Base-by-base conservation (phyloP, 2,797 vertebrate species). In the Benthosema pterotum region DNA sequence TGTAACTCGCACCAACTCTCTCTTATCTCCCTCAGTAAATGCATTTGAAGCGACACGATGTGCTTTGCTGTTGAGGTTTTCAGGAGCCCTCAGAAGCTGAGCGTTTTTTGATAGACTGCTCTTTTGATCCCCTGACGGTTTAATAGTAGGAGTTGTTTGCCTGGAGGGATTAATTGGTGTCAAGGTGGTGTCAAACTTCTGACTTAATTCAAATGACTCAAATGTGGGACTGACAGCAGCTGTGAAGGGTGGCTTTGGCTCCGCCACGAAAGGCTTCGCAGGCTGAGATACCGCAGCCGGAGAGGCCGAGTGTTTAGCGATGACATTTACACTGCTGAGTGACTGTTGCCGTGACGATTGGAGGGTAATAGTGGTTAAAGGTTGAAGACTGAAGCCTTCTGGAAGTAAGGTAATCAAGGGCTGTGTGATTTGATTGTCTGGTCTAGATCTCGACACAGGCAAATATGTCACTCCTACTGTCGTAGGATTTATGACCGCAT, bases 381-480 rank as follows among this genome's bases (percentile, higher is more conserved):
- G 65, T 32, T 38, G 52, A 60, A 67, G 57, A 13, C 43, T 42
- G 69, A 58, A 67, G 63, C 45, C 49, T 57, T 62, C 70, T 43
- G 38, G 49, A 7, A 51, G 47, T n/a, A 67, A 68, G 63, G 75
- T 84, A 28, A 38, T 48, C 60, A 53, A 12, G 8, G 16, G 51
- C 38, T 65, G 38, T 63, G 69, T 71, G 51, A 32, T 65, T 17
- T 56, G 64, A 48, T 43, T 51, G 47, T 13, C 52, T 54, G 50
- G 38, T 74, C 59, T 69, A 57, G 57, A 25, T 38, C 42, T 77
- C 49, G 62, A 55, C 52, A 46, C 48, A 49, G 74, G 81, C 52
- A 75, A 80, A 79, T 74, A 69, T 60, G 68, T 68, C 42, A 42
- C 55, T 70, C 52, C 55, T 56, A 16, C 66, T 60, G 62, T 72